phyloP scores from a whole-genome alignment of 2,888 invertebrate species.

The Lordiphosa fenestrarum region DNA sequence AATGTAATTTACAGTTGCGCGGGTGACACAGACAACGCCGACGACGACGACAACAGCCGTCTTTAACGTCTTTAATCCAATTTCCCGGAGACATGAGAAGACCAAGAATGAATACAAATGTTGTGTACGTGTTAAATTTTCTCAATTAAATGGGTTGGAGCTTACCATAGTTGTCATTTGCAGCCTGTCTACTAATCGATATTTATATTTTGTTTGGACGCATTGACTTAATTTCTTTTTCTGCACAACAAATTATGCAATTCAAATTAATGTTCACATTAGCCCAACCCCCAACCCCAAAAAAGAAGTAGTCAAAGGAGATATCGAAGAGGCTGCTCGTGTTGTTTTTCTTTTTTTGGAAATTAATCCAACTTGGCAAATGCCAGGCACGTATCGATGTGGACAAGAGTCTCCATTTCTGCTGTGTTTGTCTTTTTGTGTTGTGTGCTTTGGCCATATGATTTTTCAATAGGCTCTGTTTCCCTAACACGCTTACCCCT shows the following conservation, averaged over 20 bases:
- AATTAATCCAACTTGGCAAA: constrained; percentile 75
- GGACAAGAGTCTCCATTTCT: constrained; percentile 51
- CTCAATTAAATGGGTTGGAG: constrained; percentile 77
- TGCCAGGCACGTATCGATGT: constrained; percentile 74
- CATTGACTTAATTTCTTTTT: constrained; percentile 66
- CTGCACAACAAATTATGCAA: constrained; percentile 68
- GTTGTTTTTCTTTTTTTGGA: constrained; percentile 32
- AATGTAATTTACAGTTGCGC: constrained; percentile 68
- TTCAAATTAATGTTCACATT: constrained; percentile 70
- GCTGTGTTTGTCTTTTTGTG: constrained; percentile 50
- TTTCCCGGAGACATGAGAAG: constrained; percentile 59
- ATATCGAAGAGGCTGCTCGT: constrained; percentile 21
- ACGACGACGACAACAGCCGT: constrained; percentile 27
- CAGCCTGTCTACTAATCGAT: constrained; percentile 53
- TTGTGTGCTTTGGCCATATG: constrained; percentile 38
- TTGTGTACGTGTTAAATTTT: constrained; percentile 78
- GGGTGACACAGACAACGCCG: constrained; percentile 15
- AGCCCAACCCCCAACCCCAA: constrained; percentile 27
- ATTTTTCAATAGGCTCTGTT: constrained; percentile 52
- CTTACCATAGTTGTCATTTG: constrained; percentile 43
- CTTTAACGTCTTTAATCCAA: constrained; percentile 72
- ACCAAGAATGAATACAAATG: constrained; percentile 77
- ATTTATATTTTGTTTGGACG: constrained; percentile 67
- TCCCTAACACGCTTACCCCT: background rate
- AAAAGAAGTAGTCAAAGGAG: constrained; percentile 12